A percentile compares a stretch with the other conserved stretches of the same genome.
These are phyloP conservation scores for Lutraria rhynchaena DNA, from an alignment of 1,140 invertebrate species.

Conservation along the genomic window DNA sequence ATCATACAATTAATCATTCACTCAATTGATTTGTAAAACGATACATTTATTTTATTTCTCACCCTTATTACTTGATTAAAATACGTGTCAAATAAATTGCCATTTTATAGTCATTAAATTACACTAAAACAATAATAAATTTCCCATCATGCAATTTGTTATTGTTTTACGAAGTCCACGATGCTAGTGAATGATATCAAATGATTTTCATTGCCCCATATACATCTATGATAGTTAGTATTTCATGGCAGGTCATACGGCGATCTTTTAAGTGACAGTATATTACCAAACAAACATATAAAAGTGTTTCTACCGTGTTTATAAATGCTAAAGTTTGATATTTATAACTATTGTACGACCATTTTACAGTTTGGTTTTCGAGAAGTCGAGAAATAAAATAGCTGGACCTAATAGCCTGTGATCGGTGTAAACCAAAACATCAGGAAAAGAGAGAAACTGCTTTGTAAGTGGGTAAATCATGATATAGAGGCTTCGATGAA, in stretches of 20 bases:
- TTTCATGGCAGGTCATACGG: neutral
- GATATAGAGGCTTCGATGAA: too few species aligned
- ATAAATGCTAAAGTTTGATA: constrained; percentile 26
- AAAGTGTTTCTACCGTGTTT: constrained; percentile 31
- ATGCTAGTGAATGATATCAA: constrained; percentile 23
- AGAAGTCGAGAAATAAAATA: too few species aligned
- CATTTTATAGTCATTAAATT: constrained; percentile 14
- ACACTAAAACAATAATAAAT: constrained; percentile 41
- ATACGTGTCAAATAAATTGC: neutral
- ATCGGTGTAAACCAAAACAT: too few species aligned
- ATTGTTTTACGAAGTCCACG: constrained; percentile 23
- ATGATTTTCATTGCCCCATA: constrained; percentile 29
- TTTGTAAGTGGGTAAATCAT: too few species aligned
- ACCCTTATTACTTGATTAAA: neutral
- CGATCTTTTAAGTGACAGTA: neutral
- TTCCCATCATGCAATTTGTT: constrained; percentile 24
- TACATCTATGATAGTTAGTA: constrained; percentile 25
- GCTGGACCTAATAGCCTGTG: too few species aligned
- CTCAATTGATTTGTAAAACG: too few species aligned
- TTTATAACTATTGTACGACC: constrained; percentile 40
- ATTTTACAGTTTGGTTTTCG: neutral
- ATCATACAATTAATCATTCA: too few species aligned
- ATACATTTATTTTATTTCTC: neutral
- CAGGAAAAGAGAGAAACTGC: too few species aligned
- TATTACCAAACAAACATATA: constrained; percentile 32